Conservation (phyloP, 1,140 invertebrate species). For the Liolophura sinensis region DNA sequence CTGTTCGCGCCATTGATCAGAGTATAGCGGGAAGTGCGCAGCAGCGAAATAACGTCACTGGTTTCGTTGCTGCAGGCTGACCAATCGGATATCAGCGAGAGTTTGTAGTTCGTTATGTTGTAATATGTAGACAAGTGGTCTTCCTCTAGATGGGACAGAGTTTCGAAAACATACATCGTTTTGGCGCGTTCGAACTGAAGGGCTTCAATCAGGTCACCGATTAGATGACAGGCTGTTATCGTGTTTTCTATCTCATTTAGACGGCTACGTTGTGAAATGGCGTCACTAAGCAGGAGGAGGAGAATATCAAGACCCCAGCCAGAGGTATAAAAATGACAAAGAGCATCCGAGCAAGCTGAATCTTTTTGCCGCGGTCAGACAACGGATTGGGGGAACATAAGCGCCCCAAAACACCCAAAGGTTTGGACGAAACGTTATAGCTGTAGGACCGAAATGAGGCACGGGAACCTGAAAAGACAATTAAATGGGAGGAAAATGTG, state of each 20-base stretch:
- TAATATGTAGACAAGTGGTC: no score
- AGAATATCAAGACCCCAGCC: constrained; percentile 1
- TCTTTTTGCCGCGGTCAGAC: constrained; percentile 12
- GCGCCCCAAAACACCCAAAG: no score
- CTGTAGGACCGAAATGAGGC: no score
- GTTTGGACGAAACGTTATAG: no score
- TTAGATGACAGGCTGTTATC: constrained; percentile 3
- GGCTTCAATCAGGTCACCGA: constrained; percentile 12
- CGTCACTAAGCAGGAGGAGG: constrained; percentile 1
- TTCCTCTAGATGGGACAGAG: not conserved
- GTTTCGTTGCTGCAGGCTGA: no score
- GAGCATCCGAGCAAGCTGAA: constrained; percentile 12
- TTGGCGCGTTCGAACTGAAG: constrained; percentile 17
- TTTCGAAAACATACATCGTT: constrained; percentile 12
- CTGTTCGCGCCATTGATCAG: no score
- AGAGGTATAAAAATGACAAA: constrained; percentile 10
- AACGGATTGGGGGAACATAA: constrained; percentile 5
- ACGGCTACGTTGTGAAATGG: not conserved
- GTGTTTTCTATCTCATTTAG: not conserved
- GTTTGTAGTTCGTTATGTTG: no score
- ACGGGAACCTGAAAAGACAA: no score
- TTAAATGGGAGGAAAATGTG: no score
- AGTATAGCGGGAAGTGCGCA: no score
- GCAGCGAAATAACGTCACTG: no score
- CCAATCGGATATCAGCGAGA: no score